Percentiles rank a stretch among this genome's conserved stretches.
These are phyloP conservation scores for Nibea coibor DNA, from an alignment of 2,113 vertebrate species.

Conservation along the genomic window DNA sequence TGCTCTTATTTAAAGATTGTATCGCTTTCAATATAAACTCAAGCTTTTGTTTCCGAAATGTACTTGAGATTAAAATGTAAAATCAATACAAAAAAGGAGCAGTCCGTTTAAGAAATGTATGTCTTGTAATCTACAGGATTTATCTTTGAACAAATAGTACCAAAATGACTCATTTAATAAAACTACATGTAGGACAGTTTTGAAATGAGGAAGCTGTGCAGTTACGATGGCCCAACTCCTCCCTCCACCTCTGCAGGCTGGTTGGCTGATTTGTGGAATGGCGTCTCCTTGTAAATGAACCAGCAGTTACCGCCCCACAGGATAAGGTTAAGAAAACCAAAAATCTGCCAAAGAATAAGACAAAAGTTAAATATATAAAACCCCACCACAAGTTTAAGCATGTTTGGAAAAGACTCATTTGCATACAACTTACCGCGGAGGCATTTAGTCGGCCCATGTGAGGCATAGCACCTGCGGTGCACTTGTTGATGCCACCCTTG, in stretches of 20 bases:
- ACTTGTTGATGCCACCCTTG: conserved; percentile 41
- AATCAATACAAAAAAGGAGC: conserved; percentile 7
- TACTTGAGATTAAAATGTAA: neutral
- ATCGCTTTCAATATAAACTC: neutral
- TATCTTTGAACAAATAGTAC: conserved; percentile 28
- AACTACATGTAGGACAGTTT: conserved; percentile 36
- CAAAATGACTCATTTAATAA: conserved; percentile 33
- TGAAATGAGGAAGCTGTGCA: conserved; percentile 13
- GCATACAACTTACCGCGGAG: conserved; percentile 89
- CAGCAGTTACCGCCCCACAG: conserved; percentile 96
- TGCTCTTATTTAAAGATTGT: neutral
- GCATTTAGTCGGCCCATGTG: conserved; percentile 92
- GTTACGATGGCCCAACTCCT: conserved; percentile 63
- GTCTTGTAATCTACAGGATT: neutral
- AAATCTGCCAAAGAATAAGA: conserved; percentile 83
- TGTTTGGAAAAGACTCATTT: neutral
- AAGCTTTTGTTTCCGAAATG: neutral
- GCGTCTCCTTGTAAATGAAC: conserved; percentile 97
- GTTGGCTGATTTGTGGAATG: conserved; percentile 85
- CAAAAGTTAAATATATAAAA: neutral
- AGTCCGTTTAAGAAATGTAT: conserved; percentile 25
- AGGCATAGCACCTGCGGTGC: conserved; percentile 83
- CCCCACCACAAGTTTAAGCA: neutral
- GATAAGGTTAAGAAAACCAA: conserved; percentile 95
- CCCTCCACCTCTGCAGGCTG: conserved; percentile 83